A percentile compares a stretch with the other conserved stretches of the same genome.
These are phyloP conservation scores for Oceanodroma leucorhoa DNA, from an alignment of 2,797 vertebrate genomes.

Conservation along the genomic window DNA sequence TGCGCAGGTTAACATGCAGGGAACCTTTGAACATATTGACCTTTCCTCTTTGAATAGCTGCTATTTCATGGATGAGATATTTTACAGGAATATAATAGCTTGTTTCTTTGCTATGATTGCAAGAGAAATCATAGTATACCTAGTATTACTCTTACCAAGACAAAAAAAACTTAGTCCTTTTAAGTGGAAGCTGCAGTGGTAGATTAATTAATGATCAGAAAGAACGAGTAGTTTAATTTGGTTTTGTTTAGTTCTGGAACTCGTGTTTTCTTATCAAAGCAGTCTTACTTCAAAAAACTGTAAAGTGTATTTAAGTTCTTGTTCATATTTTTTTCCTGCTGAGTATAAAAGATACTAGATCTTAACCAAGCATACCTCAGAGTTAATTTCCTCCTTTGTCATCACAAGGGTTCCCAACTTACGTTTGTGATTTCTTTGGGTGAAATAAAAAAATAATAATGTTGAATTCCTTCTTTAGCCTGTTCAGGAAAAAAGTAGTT, in stretches of 20 bases:
- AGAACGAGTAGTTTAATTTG: not conserved
- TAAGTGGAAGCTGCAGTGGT: not conserved
- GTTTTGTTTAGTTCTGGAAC: not conserved
- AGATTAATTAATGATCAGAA: not conserved
- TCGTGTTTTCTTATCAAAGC: not conserved
- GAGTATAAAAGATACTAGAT: not conserved
- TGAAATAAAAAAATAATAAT: not conserved
- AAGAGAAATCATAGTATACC: not conserved
- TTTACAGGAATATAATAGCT: not conserved
- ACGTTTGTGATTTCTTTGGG: not conserved
- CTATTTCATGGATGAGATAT: not conserved
- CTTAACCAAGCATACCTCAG: not conserved
- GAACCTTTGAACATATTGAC: not conserved
- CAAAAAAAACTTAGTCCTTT: not conserved
- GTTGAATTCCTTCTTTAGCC: not conserved
- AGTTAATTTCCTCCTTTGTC: not conserved
- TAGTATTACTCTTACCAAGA: not conserved
- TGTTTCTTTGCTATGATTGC: not conserved
- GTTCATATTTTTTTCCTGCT: not conserved
- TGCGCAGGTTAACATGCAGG: not conserved
- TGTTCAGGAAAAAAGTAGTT: not conserved
- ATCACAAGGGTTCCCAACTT: not conserved
- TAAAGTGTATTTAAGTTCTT: not conserved
- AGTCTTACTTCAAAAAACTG: not conserved
- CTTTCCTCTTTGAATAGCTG: not conserved